Percentiles rank a stretch among this genome's conserved stretches.
These are phyloP conservation scores for Euwallacea similis DNA, from an alignment of 1,140 invertebrate species.

Conservation along the genomic window DNA sequence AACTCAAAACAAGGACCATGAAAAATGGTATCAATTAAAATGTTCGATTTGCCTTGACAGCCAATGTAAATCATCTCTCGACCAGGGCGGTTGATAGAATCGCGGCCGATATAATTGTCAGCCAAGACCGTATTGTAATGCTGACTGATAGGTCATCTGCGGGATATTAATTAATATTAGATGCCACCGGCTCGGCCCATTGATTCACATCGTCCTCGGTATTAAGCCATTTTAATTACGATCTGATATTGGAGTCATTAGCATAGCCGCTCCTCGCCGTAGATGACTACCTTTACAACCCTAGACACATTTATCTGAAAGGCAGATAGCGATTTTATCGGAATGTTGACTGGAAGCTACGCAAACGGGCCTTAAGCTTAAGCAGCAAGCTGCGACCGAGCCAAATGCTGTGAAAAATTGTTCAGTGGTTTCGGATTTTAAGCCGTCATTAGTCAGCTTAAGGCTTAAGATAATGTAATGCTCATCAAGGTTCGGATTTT, in stretches of 20 bases:
- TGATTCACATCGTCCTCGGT: conserved; percentile 29
- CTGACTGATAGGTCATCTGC: conserved; percentile 34
- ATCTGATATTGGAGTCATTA: conserved; percentile 31
- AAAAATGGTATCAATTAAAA: conserved; percentile 33
- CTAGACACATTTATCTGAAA: not conserved
- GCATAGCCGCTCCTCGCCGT: conserved; percentile 6
- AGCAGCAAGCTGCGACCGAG: not conserved
- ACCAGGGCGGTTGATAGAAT: conserved; percentile 22
- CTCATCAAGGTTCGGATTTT: not conserved
- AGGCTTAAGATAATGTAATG: not conserved
- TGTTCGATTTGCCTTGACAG: conserved; percentile 24
- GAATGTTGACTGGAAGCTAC: not conserved
- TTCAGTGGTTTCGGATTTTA: not conserved
- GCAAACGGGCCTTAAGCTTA: not conserved
- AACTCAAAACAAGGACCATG: conserved; percentile 1
- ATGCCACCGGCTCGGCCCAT: conserved; percentile 29
- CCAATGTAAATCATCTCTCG: conserved; percentile 25
- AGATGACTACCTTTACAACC: not conserved
- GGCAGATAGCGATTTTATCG: not conserved
- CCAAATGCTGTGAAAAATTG: not conserved
- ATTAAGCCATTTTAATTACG: conserved; percentile 36
- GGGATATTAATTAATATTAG: conserved; percentile 37
- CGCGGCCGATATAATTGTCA: conserved; percentile 36
- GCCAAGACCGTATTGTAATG: conserved; percentile 31
- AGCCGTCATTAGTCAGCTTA: no score